These are phyloP conservation scores for Chloropsis cyanopogon DNA, from an alignment of 2,113 vertebrate genomes.

Conservation along the genomic window DNA sequence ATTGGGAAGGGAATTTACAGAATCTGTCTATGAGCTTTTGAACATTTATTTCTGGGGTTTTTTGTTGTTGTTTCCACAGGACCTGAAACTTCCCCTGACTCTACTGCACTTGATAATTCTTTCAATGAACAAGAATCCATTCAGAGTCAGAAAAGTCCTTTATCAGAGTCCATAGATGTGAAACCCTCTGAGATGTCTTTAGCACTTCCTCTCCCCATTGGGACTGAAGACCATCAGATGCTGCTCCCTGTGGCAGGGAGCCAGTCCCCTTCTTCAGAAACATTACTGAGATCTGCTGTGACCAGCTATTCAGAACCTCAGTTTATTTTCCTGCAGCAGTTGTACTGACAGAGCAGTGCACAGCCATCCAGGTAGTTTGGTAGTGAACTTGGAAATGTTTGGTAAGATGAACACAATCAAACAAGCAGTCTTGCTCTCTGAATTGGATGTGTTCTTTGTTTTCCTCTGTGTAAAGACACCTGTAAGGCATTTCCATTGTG, in stretches of 20 bases:
- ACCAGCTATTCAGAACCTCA: conserved; percentile 81
- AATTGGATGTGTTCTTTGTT: conserved; percentile 6
- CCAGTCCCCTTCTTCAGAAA: conserved; percentile 75
- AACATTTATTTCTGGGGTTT: neutral
- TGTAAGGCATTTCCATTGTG: conserved; percentile 24
- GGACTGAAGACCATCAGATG: conserved; percentile 78
- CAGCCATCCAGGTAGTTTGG: neutral
- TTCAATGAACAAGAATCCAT: conserved; percentile 71
- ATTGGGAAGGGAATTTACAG: neutral
- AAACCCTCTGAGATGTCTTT: conserved; percentile 78
- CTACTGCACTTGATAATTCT: conserved; percentile 57
- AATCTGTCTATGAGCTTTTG: neutral
- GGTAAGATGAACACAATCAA: conserved; percentile 44
- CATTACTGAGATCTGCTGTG: conserved; percentile 71
- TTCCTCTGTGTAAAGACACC: conserved; percentile 31
- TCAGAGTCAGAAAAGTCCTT: conserved; percentile 74
- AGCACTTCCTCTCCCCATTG: conserved; percentile 75
- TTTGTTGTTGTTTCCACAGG: conserved; percentile 27
- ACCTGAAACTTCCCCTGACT: conserved; percentile 69
- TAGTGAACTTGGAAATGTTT: neutral
- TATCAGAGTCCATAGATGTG: conserved; percentile 74
- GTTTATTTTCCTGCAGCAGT: conserved; percentile 81
- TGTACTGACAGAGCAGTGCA: conserved; percentile 71
- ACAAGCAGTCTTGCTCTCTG: neutral
- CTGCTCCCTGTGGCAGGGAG: conserved; percentile 73